Evolutionary conservation across 2,888 invertebrate species (phyloP), one percentile per base, ranked within the genome.

Genomic region (Acronicta psi): DNA sequence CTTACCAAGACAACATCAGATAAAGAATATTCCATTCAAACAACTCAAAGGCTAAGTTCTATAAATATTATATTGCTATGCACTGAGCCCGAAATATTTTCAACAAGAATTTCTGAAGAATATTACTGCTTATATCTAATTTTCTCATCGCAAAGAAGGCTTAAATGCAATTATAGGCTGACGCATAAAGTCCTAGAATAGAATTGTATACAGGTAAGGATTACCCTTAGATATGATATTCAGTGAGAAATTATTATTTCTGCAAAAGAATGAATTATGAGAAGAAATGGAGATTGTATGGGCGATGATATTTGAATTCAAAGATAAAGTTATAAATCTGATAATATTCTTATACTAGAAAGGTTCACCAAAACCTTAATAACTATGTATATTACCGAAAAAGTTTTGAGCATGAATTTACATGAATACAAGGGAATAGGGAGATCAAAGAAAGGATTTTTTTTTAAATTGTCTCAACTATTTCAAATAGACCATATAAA

Each of bases 141-240:
- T 49, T 59, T 55, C 38, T 38, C 11, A 43, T 58, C 55, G 45
- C 63, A 63, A 68, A 59, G 60, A 46, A 58, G 40, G 63, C 58
- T 72, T 54, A 50, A 20, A 46, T 10, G 43, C 52, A 61, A 68
- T 73, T 58, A 72, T 60, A 41, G 29, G 56, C 56, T 29, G 58
- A 63, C 63, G 59, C 42, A 43, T 43, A 54, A 61, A 59, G 49
- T 57, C 34, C 59, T 46, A 62, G 56, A 52, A 60, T 20, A 70
- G 52, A 66, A 52, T 61, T 55, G 55, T 46, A 54, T 55, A 63
- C 44, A 50, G 38, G 40, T 44, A 36, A 13, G 47, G 59, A 68
- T 74, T 58, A 59, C 46, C 52, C 13, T 17, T 38, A 40, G 40
- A 7, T 69, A 46, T 18, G 59, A 58, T 59, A 55, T 62, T 75